phyloP scores from a whole-genome alignment of 2,797 vertebrate species.

The Menidia menidia region DNA sequence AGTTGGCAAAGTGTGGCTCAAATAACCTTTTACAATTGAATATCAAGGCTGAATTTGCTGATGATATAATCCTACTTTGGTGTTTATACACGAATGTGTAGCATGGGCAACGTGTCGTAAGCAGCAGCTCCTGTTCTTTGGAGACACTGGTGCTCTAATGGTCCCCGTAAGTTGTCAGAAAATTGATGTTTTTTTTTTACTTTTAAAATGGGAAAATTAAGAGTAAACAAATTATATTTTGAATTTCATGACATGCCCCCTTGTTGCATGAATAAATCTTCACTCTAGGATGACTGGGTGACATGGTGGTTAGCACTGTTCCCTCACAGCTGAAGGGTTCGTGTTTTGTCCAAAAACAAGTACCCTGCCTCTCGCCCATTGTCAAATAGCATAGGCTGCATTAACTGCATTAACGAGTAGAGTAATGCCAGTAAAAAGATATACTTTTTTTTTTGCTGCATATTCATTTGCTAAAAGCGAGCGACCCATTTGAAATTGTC shows the following conservation, averaged over 20 bases:
- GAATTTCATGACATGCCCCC: background rate
- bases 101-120: background rate
- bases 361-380: too few species aligned
- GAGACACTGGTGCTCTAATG: background rate
- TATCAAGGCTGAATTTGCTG: background rate
- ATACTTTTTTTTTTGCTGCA: background rate
- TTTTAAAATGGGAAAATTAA: too few species aligned
- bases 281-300: too few species aligned
- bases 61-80: background rate
- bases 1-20: constrained; percentile 8
- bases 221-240: background rate
- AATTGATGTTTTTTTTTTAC: background rate
- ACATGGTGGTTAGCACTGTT: too few species aligned
- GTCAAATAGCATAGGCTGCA: background rate
- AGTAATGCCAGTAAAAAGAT: background rate
- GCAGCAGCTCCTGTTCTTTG: background rate
- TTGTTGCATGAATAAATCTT: too few species aligned
- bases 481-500: background rate
- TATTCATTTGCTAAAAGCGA: background rate
- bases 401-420: background rate
- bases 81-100: background rate
- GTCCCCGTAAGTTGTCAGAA: background rate
- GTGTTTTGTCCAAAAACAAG: too few species aligned
- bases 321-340: too few species aligned
- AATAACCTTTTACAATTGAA: background rate